Evolutionary conservation across 1,140 invertebrate species (phyloP), one percentile per base, ranked within the genome.

Genomic region (Drosophila auraria): DNA sequence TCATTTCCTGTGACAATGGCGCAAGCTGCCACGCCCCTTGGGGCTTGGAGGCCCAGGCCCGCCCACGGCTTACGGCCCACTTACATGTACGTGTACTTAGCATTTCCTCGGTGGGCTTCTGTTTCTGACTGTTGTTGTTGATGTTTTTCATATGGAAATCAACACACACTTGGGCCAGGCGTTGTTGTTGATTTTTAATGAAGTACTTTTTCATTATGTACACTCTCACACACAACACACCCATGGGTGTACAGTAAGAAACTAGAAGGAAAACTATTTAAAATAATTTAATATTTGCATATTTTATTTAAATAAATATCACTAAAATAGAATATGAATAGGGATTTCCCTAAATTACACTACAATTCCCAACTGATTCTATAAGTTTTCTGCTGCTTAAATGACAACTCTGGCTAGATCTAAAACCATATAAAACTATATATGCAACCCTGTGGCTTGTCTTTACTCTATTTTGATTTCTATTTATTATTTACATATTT

Each of bases 161-260:
- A 87, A 83, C 80, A 87, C 83, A 87, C 69, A 87, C 83, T 83
- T 70, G 47, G 71, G 61, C 66, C 49, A 63, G 75, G 63, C 76
- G 75, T 62, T 82, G 80, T 63, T 82, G 82, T 84, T 84, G 83
- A 87, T 87, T 87, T 87, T 87, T 87, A 87, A 87, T 87, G 83
- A 87, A 87, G 83, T 87, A 87, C 83, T 87, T 87, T 87, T 89
- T 87, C 77, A 87, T 87, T 87, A 87, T 80, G 64, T 72, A 64
- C 68, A 74, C 33, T 63, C 44, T 57, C 40, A 51, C 36, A 68
- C n/a, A 58, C 23, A 61, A 45, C 17, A 50, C 42, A 76, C 40
- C 33, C n/a, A 38, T 23, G 44, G 33, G 33, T 40, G 54, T 23
- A 40, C 33, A 23, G 54, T 1, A 23, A 56, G 20, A 56, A 40